Evolutionary conservation across 1,140 invertebrate species (phyloP), one percentile per base, ranked within the genome.

Genomic region (Camponotus floridanus): DNA sequence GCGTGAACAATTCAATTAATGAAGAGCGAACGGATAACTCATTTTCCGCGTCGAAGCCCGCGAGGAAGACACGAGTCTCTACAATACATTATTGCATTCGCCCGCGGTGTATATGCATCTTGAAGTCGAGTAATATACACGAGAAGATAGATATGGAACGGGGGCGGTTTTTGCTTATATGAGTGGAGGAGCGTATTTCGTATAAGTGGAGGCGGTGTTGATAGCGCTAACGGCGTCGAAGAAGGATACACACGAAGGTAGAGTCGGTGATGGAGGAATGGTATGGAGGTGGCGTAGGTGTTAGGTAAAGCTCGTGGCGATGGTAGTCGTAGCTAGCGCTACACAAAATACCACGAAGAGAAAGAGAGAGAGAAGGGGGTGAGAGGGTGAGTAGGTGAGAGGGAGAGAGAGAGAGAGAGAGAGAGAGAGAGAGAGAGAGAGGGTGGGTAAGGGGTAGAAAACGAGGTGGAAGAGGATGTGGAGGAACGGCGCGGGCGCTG

Each of bases 401-500:
- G 45, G 2, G 9, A 31, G 51, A 55, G 64, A 55, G 61, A 42
- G 31, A 67, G 42, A 68, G 67, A 15, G 64, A 21, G 15, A 6
- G 18, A 26, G 62, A 74, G 51, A 2, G 65, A 61, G 55, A 62
- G 42, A 76, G 26, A 76, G 31, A 84, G 59, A 86, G 55, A 78
- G 59, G 11, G 42, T 13, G 21, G 11, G 33, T 26, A 1, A 48
- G 21, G 18, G 55, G 57, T 57, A 62, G 8, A 36, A 45, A 15
- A 65, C 80, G 76, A 79, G 67, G 65, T 13, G 76, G 79, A 59
- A 42, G 86, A 71, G 59, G 67, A 64, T 31, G 79, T 85, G 76
- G 76, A 87, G 89, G 86, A 89, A 88, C 86, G 62, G 87, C 90
- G 92, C 91, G 90, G 90, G 87, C 86, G 91, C 88, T 92, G 91